phyloP scores from a whole-genome alignment of 2,888 invertebrate genomes.

The Phragmatobia fuliginosa region DNA sequence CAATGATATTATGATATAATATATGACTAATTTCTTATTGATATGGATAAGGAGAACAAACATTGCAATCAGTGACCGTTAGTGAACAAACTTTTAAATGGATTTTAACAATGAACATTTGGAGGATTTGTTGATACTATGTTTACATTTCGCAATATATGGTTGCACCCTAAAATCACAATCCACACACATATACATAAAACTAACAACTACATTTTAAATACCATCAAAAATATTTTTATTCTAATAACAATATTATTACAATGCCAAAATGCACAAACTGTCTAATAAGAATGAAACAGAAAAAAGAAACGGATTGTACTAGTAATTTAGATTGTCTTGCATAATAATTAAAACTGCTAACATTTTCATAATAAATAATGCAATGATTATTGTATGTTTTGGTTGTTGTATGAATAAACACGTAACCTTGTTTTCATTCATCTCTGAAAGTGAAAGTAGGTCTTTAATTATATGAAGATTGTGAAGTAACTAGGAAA shows the following conservation, averaged over 20 bases:
- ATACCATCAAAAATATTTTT: background rate
- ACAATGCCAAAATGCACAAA: background rate
- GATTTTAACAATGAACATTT: too few species aligned
- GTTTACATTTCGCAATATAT: too few species aligned
- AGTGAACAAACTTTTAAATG: too few species aligned
- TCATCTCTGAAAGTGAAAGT: slow-evolving; percentile 35
- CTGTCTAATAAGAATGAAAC: background rate
- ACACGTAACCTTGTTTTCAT: slow-evolving; percentile 6
- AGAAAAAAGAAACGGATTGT: background rate
- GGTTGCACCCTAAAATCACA: too few species aligned
- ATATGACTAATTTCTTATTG: too few species aligned
- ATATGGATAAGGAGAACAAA: too few species aligned
- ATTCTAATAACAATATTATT: background rate
- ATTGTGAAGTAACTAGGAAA: background rate
- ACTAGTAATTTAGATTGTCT: background rate
- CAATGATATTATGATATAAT: too few species aligned
- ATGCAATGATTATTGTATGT: background rate
- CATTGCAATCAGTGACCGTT: too few species aligned
- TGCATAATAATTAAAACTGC: slow-evolving; percentile 2
- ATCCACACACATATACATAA: too few species aligned
- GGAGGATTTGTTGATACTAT: too few species aligned
- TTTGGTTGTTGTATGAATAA: too few species aligned
- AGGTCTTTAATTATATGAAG: background rate
- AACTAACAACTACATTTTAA: too few species aligned
- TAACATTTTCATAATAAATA: slow-evolving; percentile 6